Base-by-base conservation (phyloP, 1,140 invertebrate genomes). In the Anastrepha obliqua region DNA sequence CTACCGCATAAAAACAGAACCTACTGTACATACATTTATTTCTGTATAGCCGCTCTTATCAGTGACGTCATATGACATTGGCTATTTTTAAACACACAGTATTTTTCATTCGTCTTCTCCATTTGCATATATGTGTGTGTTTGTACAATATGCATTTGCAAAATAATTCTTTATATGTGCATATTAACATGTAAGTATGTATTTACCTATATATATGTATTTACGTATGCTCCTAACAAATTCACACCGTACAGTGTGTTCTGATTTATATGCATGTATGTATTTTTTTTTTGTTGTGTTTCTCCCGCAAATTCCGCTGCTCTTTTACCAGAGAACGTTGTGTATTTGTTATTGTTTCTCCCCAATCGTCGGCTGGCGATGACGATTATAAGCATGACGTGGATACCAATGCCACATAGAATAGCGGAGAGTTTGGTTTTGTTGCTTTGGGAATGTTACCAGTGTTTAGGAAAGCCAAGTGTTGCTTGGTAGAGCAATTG, bases 11-110 rank as follows among this genome's bases (percentile, higher is more conserved):
- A n/a, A n/a, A n/a, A n/a, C n/a, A n/a, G n/a, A n/a, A n/a, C n/a
- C n/a, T n/a, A n/a, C n/a, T 13, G 15, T 62, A 62, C 60, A 62
- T n/a, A 62, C 60, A n/a, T 17, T 29, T 29, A 62, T 62, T 5
- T n/a, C 15, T 62, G 60, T 62, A 17, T 17, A 62, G 8, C 60
- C 47, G n/a, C 74, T 81, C 74, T 74, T 74, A 81, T 81, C 74
- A 81, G 74, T 81, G 74, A 55, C 47, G 47, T 81, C 74, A 81
- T 55, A 20, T 55, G 74, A 29, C 51, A 81, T 58, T 81, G 47
- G 55, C 8, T 81, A 55, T 81, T 81, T 81, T 81, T 81, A 55
- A 15, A 29, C 29, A 74, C 4, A 42, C 42, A n/a, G 20, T 20
- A 4, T 39, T 13, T 39, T 11, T 44, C 8, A 20, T 47, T 39